Evolutionary conservation across 2,113 vertebrate genomes (phyloP), one percentile per base, ranked within the genome.

Genomic region (Eupsittula cactorum): DNA sequence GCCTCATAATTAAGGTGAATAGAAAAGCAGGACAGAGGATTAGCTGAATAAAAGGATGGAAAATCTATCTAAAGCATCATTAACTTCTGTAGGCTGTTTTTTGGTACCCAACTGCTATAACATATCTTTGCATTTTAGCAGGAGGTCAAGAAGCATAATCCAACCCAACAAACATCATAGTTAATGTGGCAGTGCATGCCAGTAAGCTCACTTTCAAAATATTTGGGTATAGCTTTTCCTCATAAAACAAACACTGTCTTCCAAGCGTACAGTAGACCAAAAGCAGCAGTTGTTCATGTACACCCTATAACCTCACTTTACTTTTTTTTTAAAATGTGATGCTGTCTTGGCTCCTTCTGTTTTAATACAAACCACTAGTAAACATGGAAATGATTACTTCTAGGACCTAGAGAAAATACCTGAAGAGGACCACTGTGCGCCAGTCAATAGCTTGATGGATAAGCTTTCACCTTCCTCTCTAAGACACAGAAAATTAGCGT

Each of bases 391-490:
- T 29, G 25, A 65, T 16, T 70, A n/a, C 18, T 46, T 15, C 15
- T 23, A 67, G 21, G 23, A 24, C 11, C 10, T 49, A 10, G 37
- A 94, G 21, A 70, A 91, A 78, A 52, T 44, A 91, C 4, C n/a
- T n/a, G 20, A 11, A 52, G 18, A 80, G 7, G 27, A 46, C 24
- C 15, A 42, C 3, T 1, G 27, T 1, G 6, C 1, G 10, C n/a
- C 44, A 47, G 10, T 25, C 35, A 65, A 39, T 3, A 64, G 11
- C 20, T 28, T 8, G 8, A 13, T 65, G 18, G 27, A 78, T 39
- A 89, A 84, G 23, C 31, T 63, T 92, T 44, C n/a, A 18, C n/a
- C n/a, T 67, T 67, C 4, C 49, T 74, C 42, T 71, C 7, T 28
- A 52, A 67, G 74, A 70, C 31, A 70, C 1, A 75, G 24, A 82